Base-by-base conservation (phyloP, 1,140 invertebrate genomes). In the Drosophila nigrodunni region DNA sequence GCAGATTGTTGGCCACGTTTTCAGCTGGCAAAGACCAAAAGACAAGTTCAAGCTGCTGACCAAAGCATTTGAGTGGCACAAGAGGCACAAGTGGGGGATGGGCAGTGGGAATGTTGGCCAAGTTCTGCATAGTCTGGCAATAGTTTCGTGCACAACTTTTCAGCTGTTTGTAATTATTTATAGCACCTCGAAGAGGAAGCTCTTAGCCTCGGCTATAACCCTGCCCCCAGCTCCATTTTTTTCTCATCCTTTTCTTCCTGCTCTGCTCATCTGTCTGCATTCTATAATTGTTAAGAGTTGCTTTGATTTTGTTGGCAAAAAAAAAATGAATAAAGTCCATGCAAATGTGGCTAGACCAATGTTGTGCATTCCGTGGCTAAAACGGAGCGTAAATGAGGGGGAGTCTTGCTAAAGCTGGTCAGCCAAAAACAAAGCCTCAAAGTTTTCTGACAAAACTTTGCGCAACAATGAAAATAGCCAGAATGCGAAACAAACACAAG, bases 131-230 rank as follows among this genome's bases (percentile, higher is more conserved):
- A 74, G 64, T 74, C 71, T 30, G 30, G 18, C 68, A 50, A 21
- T 75, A 66, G 59, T 80, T 80, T 80, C 58, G 58, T 60, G 65
- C 71, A 57, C 73, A 80, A 77, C 50, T 83, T 86, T 70, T 67
- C 69, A 81, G 69, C 79, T 81, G 82, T 52, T 86, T 86, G 78
- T 81, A 86, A 83, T 83, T 83, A 83, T 86, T 83, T 83, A 83
- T 83, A 85, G 82, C 81, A 81, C 82, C 82, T 74, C 57, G 50
- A 41, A 59, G 58, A 65, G 74, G 39, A 13, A 60, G 43, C 69
- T 72, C 49, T 47, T 70, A n/a, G 50, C 52, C 49, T 7, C 49
- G 37, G 44, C 18, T 37, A 15, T 50, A 43, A 11, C 41, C 41
- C 10, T 6, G 10, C 8, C 13, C 7, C 10, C 34, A 18, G n/a